Evolutionary conservation across 2,888 invertebrate species (phyloP).

Genomic region (Microdon myrmicae): DNA sequence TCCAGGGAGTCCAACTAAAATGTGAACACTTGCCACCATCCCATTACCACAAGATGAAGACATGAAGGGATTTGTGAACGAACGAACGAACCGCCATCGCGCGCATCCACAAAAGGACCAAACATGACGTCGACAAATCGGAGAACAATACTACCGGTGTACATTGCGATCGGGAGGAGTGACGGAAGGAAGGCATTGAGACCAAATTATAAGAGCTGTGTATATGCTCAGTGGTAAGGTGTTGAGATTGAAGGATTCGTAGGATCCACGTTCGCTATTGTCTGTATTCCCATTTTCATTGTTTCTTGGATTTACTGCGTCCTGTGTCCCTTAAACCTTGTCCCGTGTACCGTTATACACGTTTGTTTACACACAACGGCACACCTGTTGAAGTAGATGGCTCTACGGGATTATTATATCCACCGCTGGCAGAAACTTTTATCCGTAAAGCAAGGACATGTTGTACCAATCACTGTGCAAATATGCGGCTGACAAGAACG

Average conservation of each 20-base stretch:
- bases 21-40: constrained; percentile 11
- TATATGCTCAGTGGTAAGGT: constrained; percentile 11
- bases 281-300: constrained; percentile 1
- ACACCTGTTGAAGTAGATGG: constrained; percentile 41
- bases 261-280: constrained; percentile 7
- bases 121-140: constrained; percentile 50
- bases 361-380: constrained; percentile 26
- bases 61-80: constrained; percentile 50
- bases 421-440: constrained; percentile 20
- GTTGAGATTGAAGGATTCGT: constrained; percentile 18
- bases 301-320: too few relatives aligned
- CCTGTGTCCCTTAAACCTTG: too few relatives aligned
- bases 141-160: constrained; percentile 39
- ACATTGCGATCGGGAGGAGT: constrained; percentile 20
- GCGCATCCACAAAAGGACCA: constrained; percentile 41
- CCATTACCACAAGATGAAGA: constrained; percentile 36
- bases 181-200: too few relatives aligned
- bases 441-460: constrained; percentile 34
- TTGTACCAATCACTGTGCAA: constrained; percentile 45
- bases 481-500: constrained; percentile 32
- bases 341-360: constrained; percentile 2
- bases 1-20: constrained; percentile 23
- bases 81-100: constrained; percentile 31
- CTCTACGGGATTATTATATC: constrained; percentile 41
- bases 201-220: too few relatives aligned